Base-by-base conservation (phyloP, 2,113 vertebrate genomes). In the Heliornis fulica region DNA sequence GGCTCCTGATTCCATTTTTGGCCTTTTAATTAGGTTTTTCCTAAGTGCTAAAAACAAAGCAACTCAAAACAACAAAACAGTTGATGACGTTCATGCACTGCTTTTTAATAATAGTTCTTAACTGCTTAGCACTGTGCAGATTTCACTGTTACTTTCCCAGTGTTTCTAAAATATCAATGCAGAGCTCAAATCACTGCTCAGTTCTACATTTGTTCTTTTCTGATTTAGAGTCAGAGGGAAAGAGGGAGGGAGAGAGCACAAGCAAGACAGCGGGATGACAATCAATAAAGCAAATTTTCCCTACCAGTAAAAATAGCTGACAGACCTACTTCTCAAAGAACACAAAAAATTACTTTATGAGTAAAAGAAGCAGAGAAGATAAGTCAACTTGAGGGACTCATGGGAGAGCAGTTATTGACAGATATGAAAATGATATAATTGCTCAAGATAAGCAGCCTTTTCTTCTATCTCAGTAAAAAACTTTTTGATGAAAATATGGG, bases 401-500 rank as follows among this genome's bases (percentile, higher is more conserved):
- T 10, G 69, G 65, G 89, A 96, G 87, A 95, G 78, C 87, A 78
- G 43, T 80, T 96, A 96, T 86, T 92, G 94, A 76, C 88, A 94
- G 88, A 90, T 51, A 85, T 3, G 1, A 95, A 66, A 66, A 63
- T 82, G 80, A 94, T 76, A 78, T 87, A 92, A 95, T 69, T 88
- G 89, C 81, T 95, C 41, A 38, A 82, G 71, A 94, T 78, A 72
- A 96, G 63, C 83, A 96, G 79, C 74, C 70, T 96, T 95, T 96
- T 69, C 93, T 97, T 96, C 94, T 59, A 92, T 94, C 83, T 92
- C 66, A 53, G n/a, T 90, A 95, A 91, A 97, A 75, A 34, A 70
- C 79, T 95, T 93, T 29, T 53, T 65, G 79, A 92, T 86, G 16
- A 94, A 94, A 92, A 91, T 59, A 90, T 11, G 72, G 60, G 83